Evolutionary conservation across 1,140 invertebrate species (phyloP).

Genomic region (Rhagoletis zephyria): DNA sequence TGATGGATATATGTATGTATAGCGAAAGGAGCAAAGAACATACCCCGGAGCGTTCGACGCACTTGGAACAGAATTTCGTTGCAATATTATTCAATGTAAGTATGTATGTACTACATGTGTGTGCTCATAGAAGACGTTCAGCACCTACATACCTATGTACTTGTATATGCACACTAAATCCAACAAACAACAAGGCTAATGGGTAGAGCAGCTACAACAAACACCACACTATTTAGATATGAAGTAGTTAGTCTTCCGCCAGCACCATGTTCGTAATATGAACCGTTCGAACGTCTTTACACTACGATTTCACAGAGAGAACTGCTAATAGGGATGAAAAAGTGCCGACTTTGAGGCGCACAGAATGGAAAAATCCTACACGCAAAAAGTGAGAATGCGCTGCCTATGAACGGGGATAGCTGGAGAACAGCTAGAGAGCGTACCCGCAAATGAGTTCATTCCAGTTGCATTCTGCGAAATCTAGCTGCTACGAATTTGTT

Average conservation of each 20-base stretch:
- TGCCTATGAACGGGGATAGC: not conserved
- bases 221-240: not conserved
- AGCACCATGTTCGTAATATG: slow-evolving; percentile 3
- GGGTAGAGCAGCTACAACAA: not conserved
- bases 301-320: slow-evolving; percentile 71
- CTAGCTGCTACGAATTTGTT: not conserved
- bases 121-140: not conserved
- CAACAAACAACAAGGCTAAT: not conserved
- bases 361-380: not conserved
- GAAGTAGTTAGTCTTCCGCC: not conserved
- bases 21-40: not conserved
- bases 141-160: not conserved
- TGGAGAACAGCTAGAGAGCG: not conserved
- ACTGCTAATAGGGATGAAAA: slow-evolving; percentile 62
- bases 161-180: not conserved
- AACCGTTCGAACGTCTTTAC: slow-evolving; percentile 67
- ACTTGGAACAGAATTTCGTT: no score
- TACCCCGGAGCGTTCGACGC: no score
- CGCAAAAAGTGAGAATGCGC: not conserved
- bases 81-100: no score
- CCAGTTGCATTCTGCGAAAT: not conserved
- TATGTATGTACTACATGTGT: not conserved
- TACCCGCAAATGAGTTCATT: slow-evolving; percentile 17
- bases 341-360: slow-evolving; percentile 50
- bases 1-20: not conserved